phyloP scores from a whole-genome alignment of 2,888 invertebrate genomes.

The Drosophila sordidula region DNA sequence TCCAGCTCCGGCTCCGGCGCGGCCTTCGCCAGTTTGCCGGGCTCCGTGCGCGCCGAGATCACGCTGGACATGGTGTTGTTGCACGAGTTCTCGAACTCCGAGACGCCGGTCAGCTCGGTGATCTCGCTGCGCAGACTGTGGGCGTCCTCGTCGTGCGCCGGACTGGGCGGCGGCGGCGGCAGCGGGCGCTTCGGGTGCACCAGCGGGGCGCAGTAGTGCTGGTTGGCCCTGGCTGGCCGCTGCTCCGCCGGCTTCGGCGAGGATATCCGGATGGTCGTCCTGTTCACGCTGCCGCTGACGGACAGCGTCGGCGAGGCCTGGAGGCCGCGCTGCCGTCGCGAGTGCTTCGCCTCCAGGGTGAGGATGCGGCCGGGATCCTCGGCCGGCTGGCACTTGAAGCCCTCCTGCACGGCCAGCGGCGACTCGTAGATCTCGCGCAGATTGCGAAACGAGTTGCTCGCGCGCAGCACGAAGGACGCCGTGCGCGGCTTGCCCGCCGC shows the following conservation, averaged over 20 bases:
- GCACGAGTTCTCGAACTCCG: conserved; percentile 77
- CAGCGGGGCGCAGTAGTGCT: conserved; percentile 65
- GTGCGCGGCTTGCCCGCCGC: conserved; percentile 53
- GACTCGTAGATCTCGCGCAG: conserved; percentile 91
- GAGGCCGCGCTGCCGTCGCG: conserved; percentile 88
- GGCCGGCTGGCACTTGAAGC: conserved; percentile 58
- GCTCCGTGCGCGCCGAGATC: conserved; percentile 59
- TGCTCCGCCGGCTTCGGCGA: conserved; percentile 53
- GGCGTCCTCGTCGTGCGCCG: conserved; percentile 77
- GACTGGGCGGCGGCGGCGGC: conserved; percentile 52
- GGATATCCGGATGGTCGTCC: conserved; percentile 80
- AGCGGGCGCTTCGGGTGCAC: conserved; percentile 61
- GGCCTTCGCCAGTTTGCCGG: conserved; percentile 12
- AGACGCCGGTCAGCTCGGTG: conserved; percentile 84
- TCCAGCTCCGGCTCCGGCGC: conserved; percentile 42
- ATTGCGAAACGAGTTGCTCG: conserved; percentile 90
- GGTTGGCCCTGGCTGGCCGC: conserved; percentile 46
- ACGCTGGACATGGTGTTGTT: conserved; percentile 79
- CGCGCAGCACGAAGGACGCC: conserved; percentile 88
- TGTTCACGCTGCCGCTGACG: conserved; percentile 77
- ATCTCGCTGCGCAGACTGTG: conserved; percentile 84
- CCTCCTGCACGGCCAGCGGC: conserved; percentile 86
- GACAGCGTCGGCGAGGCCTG: conserved; percentile 81
- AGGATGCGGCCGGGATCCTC: conserved; percentile 87
- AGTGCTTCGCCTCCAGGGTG: conserved; percentile 90